phyloP scores from a whole-genome alignment of 2,888 invertebrate genomes.

The Pterostichus madidus region DNA sequence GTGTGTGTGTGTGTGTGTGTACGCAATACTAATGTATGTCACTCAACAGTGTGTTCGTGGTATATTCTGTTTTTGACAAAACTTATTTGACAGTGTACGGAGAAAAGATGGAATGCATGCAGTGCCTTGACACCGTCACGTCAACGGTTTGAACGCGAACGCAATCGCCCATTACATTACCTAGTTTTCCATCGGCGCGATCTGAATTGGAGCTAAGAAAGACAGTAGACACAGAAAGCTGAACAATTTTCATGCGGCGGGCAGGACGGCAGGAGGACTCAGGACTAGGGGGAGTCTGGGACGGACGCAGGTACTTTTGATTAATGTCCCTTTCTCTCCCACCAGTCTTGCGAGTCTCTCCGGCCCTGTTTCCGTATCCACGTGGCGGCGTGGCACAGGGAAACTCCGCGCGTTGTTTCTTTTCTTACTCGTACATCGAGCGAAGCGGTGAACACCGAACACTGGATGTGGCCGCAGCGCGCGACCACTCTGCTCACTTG shows the following conservation, averaged over 20 bases:
- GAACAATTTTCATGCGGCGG: constrained; percentile 54
- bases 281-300: constrained; percentile 3
- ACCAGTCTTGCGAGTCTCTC: constrained; percentile 70
- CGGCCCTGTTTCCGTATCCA: constrained; percentile 69
- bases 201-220: constrained; percentile 55
- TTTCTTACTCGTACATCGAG: constrained; percentile 34
- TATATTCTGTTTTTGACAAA: constrained; percentile 36
- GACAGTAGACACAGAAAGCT: constrained; percentile 61
- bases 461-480: constrained; percentile 10
- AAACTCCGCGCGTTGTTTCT: constrained; percentile 16
- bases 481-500: constrained; percentile 41
- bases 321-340: constrained; percentile 70
- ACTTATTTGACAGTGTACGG: constrained; percentile 1
- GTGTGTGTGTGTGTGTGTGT: too few species aligned
- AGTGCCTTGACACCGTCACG: not conserved
- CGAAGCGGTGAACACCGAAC: constrained; percentile 12
- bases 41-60: constrained; percentile 10
- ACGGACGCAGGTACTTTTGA: constrained; percentile 70
- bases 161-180: constrained; percentile 45
- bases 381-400: constrained; percentile 12
- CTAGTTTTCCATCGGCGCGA: constrained; percentile 25
- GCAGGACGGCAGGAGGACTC: not conserved
- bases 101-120: not conserved
- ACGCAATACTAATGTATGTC: not conserved
- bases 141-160: constrained; percentile 16